Conservation (phyloP, 2,797 vertebrate species). For the Mastacembelus armatus region DNA sequence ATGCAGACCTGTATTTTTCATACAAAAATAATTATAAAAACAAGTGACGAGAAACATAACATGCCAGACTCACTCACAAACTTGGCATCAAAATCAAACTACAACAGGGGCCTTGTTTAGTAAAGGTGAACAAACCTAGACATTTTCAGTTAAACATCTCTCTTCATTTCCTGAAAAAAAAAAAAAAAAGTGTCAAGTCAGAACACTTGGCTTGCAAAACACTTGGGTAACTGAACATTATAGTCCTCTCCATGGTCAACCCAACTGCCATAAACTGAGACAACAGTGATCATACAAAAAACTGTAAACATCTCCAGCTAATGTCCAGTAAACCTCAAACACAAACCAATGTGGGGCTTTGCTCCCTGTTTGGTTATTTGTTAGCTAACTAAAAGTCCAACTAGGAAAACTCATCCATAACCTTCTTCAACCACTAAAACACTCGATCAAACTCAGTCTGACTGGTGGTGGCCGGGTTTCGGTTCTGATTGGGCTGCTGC, state of each 20-base stretch:
- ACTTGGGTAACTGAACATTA: background rate
- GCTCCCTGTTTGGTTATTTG: too few species aligned
- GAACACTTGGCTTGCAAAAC: too few species aligned
- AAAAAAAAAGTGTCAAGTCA: too few species aligned
- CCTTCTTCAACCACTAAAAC: constrained; percentile 72
- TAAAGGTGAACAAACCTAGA: background rate
- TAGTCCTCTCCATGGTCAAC: background rate
- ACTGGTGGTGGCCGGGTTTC: constrained; percentile 93
- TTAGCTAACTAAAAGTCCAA: background rate
- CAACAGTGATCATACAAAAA: background rate
- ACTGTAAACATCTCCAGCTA: background rate
- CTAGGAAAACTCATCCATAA: background rate
- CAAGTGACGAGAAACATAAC: background rate
- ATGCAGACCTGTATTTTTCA: background rate
- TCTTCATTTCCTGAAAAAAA: background rate
- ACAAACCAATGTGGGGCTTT: background rate
- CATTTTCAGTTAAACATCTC: background rate
- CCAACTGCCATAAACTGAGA: background rate
- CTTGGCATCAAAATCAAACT: background rate
- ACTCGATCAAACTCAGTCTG: constrained; percentile 97
- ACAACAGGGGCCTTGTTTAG: background rate
- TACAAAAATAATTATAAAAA: constrained; percentile 9
- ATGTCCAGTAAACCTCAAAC: background rate
- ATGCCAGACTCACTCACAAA: background rate
- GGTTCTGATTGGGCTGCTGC: constrained; percentile 93